Percentiles rank a stretch among this genome's conserved stretches.
These are phyloP conservation scores for Macrosiphum euphorbiae DNA, from an alignment of 2,888 invertebrate genomes.

Conservation along the genomic window DNA sequence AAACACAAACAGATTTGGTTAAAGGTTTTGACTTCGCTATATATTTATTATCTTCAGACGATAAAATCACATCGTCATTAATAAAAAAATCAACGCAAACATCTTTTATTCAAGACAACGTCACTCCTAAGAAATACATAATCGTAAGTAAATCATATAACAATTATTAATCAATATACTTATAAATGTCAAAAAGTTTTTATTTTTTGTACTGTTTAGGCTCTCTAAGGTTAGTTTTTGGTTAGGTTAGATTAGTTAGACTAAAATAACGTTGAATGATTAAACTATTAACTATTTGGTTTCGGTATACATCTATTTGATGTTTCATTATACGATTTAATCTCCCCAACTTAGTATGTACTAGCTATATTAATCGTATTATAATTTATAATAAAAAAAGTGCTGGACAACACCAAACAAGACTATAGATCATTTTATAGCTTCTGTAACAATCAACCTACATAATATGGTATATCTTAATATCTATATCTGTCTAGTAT, in stretches of 20 bases:
- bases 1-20: conserved; percentile 36
- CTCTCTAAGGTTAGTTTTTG: background rate
- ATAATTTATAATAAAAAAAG: background rate
- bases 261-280: background rate
- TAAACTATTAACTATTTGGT: background rate
- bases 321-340: background rate
- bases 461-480: no score
- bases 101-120: conserved; percentile 14
- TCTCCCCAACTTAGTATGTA: background rate
- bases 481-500: no score
- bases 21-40: conserved; percentile 52
- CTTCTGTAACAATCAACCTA: background rate
- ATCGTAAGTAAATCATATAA: conserved; percentile 41
- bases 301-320: background rate
- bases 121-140: conserved; percentile 41
- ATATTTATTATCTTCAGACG: conserved; percentile 37
- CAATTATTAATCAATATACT: conserved; percentile 35
- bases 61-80: background rate
- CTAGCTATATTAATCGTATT: background rate
- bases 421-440: background rate
- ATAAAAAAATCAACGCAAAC: conserved; percentile 24
- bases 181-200: background rate
- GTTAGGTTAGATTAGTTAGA: no score
- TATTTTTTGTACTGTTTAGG: background rate
- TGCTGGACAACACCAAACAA: background rate